Base-by-base conservation (phyloP, 1,140 invertebrate genomes). In the Sarcophaga peregrina region DNA sequence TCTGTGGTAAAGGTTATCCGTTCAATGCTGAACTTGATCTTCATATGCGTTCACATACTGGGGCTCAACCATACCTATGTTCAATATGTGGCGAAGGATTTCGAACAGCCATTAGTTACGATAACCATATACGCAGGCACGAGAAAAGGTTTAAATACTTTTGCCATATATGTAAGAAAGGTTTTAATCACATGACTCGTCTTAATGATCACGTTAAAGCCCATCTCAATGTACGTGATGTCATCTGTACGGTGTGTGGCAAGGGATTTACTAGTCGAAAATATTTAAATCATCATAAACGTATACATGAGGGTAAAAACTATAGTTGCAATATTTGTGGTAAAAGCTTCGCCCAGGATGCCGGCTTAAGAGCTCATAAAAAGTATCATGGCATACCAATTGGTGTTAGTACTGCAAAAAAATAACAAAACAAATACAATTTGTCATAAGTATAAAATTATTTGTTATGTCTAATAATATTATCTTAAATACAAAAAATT, bases 251-350 rank as follows among this genome's bases (percentile, higher is more conserved):
- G 76, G 74, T 87, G 9, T 87, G 86, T 78, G 82, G 84, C 9
- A 87, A 87, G 82, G 76, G 72, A 0, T 87, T 86, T 46, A 87
- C 85, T 47, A 86, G 84, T 47, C 83, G 85, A 47, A 86, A 85
- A 74, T 86, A 86, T 48, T 80, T 87, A 25, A 73, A 83, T 3
- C 86, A 86, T 20, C 86, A 87, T 81, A 86, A 86, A 62, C 84
- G 86, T 81, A 86, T 87, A 20, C 86, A 87, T 47, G 75, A 82
- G 3, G 25, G 37, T 25, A 86, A 86, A 37, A 85, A 83, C 0
- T 86, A 87, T 45, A 54, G 82, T 50, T 87, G 86, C 84, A 87
- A 87, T 86, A 87, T 84, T 10, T 87, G 86, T 20, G 74, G 74
- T 54, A 87, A 87, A 54, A 50, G 75, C 13, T 87, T 87, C 25